Conservation (phyloP, 2,797 vertebrate genomes). For the Trematomus bernacchii region DNA sequence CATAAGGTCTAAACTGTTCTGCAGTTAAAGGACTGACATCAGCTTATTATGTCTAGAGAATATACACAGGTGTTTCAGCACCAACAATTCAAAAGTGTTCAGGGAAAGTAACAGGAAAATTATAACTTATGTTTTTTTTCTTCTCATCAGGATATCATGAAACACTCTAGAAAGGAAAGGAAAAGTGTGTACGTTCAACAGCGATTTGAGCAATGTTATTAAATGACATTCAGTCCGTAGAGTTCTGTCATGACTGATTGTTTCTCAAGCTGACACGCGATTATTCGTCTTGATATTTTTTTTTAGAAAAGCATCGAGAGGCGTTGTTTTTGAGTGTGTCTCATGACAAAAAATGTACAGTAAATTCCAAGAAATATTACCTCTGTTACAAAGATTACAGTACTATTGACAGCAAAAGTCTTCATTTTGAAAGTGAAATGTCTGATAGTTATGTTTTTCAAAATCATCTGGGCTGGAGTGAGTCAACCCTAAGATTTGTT, state of each 20-base stretch:
- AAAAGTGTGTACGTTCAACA: constrained; percentile 32
- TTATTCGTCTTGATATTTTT: constrained; percentile 39
- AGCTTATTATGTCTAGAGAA: constrained; percentile 76
- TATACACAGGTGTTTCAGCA: constrained; percentile 79
- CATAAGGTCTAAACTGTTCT: constrained; percentile 72
- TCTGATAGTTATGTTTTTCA: constrained; percentile 70
- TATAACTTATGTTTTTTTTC: constrained; percentile 50
- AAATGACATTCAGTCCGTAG: constrained; percentile 58
- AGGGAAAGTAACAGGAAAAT: constrained; percentile 65
- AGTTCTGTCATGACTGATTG: constrained; percentile 68
- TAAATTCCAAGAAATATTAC: constrained; percentile 79
- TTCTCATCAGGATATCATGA: constrained; percentile 60
- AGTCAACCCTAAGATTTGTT: constrained; percentile 86
- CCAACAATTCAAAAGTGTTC: constrained; percentile 66
- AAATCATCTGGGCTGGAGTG: constrained; percentile 74
- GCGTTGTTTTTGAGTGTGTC: constrained; percentile 74
- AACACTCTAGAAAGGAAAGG: constrained; percentile 53
- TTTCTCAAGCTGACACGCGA: constrained; percentile 64
- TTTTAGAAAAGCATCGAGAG: constrained; percentile 63
- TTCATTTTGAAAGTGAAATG: constrained; percentile 77
- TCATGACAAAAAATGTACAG: constrained; percentile 77
- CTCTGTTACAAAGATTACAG: constrained; percentile 84
- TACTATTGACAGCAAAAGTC: constrained; percentile 82
- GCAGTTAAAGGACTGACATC: constrained; percentile 77
- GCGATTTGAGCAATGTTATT: constrained; percentile 49